These are phyloP conservation scores for Eulemur rubriventer DNA, from an alignment of 2,797 vertebrate genomes.

Conservation along the genomic window DNA sequence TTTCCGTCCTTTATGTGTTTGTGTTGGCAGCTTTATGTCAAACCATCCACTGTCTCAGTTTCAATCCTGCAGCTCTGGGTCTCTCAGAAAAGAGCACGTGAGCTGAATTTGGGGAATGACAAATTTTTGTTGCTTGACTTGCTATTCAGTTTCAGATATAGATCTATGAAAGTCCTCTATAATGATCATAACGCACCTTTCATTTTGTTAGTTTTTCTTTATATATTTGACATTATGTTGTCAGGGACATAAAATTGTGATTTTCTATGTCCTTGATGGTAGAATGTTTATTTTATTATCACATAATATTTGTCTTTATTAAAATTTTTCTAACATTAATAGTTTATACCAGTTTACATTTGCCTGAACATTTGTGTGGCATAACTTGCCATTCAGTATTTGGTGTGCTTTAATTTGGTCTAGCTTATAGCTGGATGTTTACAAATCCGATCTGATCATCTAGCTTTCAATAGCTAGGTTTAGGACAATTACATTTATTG, in stretches of 20 bases:
- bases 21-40: background rate
- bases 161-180: background rate
- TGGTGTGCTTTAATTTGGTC: background rate
- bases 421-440: background rate
- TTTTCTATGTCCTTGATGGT: background rate
- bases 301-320: background rate
- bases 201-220: background rate
- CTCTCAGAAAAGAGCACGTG: background rate
- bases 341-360: background rate
- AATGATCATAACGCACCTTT: background rate
- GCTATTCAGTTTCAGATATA: background rate
- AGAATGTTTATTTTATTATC: background rate
- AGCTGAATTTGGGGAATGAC: background rate
- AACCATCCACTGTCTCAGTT: accelerated
- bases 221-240: background rate
- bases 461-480: background rate
- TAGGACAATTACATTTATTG: background rate
- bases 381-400: background rate
- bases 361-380: background rate
- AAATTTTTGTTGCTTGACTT: background rate
- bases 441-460: background rate
- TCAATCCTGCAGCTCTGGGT: background rate
- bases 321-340: background rate
- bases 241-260: background rate
- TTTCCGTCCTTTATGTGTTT: accelerated